These are phyloP conservation scores for Nymphalis urticae DNA, from an alignment of 2,888 invertebrate genomes.

Conservation along the genomic window DNA sequence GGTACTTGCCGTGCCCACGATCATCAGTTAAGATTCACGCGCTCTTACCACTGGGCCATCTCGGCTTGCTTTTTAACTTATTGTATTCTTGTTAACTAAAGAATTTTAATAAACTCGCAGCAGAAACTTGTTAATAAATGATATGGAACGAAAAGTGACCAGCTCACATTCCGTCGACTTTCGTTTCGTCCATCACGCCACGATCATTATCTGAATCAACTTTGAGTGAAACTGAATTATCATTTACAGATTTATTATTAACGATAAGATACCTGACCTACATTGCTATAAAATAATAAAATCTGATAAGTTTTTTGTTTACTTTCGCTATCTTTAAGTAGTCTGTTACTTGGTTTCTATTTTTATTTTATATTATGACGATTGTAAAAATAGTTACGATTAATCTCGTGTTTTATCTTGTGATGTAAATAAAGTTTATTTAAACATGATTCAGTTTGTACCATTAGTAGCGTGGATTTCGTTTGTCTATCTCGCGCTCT, in stretches of 20 bases:
- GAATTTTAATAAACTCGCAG: slow-evolving; percentile 14
- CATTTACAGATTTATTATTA: slow-evolving; percentile 1
- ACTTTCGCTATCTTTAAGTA: background rate
- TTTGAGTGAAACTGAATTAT: slow-evolving; percentile 9
- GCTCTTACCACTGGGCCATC: no score
- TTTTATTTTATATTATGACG: background rate
- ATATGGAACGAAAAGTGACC: slow-evolving; percentile 34
- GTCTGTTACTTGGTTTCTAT: background rate
- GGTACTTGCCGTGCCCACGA: no score
- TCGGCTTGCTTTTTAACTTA: background rate
- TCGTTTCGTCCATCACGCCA: slow-evolving; percentile 29
- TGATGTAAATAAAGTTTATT: slow-evolving; percentile 4
- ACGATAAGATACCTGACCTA: slow-evolving; percentile 9
- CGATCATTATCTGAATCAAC: slow-evolving; percentile 19
- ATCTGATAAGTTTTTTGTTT: background rate
- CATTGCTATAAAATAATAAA: background rate
- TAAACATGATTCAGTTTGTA: background rate
- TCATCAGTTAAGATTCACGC: no score
- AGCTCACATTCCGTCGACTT: slow-evolving; percentile 29
- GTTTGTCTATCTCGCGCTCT: background rate
- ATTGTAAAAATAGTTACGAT: background rate
- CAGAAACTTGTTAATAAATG: slow-evolving; percentile 28
- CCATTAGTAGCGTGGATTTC: background rate
- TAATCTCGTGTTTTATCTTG: background rate
- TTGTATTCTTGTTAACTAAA: background rate